phyloP scores from a whole-genome alignment of 2,797 vertebrate genomes.

The Coendou prehensilis region DNA sequence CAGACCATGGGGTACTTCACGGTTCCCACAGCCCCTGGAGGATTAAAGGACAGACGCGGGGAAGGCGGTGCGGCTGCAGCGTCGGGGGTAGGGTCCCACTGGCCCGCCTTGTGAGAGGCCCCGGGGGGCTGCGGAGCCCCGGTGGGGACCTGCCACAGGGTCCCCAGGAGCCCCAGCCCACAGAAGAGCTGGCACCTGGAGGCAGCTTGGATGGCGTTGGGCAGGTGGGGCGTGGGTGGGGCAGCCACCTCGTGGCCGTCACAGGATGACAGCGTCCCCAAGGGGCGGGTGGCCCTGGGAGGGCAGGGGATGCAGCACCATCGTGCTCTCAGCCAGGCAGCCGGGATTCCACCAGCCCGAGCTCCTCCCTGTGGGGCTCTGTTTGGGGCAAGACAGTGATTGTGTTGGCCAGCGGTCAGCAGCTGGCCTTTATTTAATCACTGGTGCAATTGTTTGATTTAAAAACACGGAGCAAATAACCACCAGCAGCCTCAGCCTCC shows the following conservation, averaged over 20 bases:
- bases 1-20: background rate
- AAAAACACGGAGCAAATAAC: constrained; percentile 17
- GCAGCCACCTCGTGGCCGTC: background rate
- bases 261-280: background rate
- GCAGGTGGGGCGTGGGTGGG: background rate
- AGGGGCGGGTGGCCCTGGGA: background rate
- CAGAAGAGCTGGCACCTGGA: background rate
- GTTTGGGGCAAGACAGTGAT: background rate
- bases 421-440: background rate
- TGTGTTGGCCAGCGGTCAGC: background rate
- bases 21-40: background rate
- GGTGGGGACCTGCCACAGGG: background rate
- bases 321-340: background rate
- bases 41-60: too few relatives aligned
- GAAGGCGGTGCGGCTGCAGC: background rate
- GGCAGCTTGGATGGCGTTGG: background rate
- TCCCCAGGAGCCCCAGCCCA: background rate
- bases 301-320: too few relatives aligned
- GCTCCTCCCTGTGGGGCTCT: background rate
- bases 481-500: background rate
- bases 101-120: background rate
- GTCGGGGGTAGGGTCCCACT: background rate
- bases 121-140: too few relatives aligned
- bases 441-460: constrained; percentile 9
- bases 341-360: background rate